phyloP scores from a whole-genome alignment of 2,113 vertebrate genomes.

The Nyctibius bracteatus region DNA sequence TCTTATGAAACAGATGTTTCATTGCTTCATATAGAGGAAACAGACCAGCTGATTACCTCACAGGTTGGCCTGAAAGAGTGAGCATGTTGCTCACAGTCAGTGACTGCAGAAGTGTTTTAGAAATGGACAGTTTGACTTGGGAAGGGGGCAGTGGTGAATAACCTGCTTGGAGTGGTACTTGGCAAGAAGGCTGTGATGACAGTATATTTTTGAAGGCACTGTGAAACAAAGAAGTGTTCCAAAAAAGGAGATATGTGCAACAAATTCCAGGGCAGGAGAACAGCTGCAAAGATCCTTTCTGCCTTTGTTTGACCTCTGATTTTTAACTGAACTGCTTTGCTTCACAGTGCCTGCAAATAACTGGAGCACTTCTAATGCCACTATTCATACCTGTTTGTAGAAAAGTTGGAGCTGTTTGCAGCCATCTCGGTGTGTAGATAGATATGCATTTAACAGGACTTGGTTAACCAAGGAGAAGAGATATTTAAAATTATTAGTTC shows the following conservation, averaged over 20 bases:
- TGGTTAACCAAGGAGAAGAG: not conserved
- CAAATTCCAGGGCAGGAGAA: conserved; percentile 22
- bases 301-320: not conserved
- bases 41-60: not conserved
- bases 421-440: accelerated
- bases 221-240: not conserved
- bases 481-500: not conserved
- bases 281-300: conserved; percentile 31
- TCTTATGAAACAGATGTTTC: not conserved
- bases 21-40: not conserved
- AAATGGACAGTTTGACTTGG: not conserved
- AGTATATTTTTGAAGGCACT: not conserved
- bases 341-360: not conserved
- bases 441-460: not conserved
- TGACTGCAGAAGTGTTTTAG: not conserved
- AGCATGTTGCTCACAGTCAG: not conserved
- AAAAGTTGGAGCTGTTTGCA: not conserved
- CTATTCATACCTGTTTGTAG: not conserved
- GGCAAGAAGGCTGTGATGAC: not conserved
- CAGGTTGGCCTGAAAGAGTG: not conserved
- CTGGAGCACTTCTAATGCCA: not conserved
- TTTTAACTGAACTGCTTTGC: not conserved
- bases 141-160: not conserved
- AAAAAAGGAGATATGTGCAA: conserved; percentile 4
- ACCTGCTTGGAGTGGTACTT: not conserved